phyloP scores from a whole-genome alignment of 2,888 invertebrate genomes.

The Eurytoma adleriae region DNA sequence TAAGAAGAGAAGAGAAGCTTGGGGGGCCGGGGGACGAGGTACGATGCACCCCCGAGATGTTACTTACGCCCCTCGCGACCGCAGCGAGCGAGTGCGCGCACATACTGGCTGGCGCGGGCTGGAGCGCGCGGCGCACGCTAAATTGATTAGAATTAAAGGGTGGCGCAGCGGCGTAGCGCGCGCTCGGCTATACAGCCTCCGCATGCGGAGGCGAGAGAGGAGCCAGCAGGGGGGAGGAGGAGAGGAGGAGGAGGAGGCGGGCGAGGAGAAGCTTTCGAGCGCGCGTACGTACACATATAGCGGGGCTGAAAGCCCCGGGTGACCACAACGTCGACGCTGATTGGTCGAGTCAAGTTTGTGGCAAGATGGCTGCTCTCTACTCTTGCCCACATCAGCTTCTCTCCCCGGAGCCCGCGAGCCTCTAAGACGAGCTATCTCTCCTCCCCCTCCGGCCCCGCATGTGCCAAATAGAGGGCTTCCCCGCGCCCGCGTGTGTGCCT shows the following conservation, averaged over 20 bases:
- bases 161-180: conserved; percentile 60
- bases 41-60: conserved; percentile 60
- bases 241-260: conserved; percentile 34
- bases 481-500: conserved; percentile 56
- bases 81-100: conserved; percentile 55
- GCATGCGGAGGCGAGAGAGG: conserved; percentile 21
- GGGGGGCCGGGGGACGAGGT: conserved; percentile 16
- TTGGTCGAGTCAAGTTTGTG: conserved; percentile 76
- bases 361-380: conserved; percentile 74
- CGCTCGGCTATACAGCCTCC: conserved; percentile 40
- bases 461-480: conserved; percentile 48
- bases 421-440: conserved; percentile 17
- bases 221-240: conserved; percentile 47
- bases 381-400: conserved; percentile 8
- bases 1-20: not conserved
- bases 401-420: not conserved
- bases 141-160: conserved; percentile 76
- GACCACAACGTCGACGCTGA: conserved; percentile 76
- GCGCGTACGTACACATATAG: conserved; percentile 18
- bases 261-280: conserved; percentile 36
- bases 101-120: conserved; percentile 30
- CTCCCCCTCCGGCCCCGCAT: not conserved
- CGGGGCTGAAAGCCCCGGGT: conserved; percentile 64
- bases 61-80: conserved; percentile 58
- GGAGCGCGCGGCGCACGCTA: conserved; percentile 67